Conservation (phyloP, 2,888 invertebrate genomes). For the Pheosia tremula region DNA sequence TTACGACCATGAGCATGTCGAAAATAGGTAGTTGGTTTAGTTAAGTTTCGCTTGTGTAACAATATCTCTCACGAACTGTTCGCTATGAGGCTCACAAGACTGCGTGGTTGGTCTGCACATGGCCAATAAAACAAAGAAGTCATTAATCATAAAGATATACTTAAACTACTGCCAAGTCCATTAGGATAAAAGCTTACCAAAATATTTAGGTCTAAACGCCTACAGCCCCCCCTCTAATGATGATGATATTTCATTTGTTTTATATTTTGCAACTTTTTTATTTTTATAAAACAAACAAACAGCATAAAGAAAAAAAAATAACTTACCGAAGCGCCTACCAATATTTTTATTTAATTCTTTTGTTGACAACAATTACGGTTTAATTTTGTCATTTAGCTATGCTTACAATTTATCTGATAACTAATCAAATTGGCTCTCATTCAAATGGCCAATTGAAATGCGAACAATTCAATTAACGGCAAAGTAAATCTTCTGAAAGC, state of each 20-base stretch:
- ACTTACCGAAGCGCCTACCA: too few species aligned
- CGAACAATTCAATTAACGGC: neutral
- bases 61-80: too few species aligned
- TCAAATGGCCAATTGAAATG: neutral
- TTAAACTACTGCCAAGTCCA: slow-evolving; percentile 1
- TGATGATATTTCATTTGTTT: neutral
- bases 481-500: neutral
- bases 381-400: too few species aligned
- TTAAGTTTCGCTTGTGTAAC: too few species aligned
- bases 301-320: too few species aligned
- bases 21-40: too few species aligned
- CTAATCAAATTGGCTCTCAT: neutral
- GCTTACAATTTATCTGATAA: too few species aligned
- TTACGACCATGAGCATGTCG: too few species aligned
- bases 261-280: neutral
- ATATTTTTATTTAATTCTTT: too few species aligned
- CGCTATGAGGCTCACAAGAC: too few species aligned
- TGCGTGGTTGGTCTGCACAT: neutral
- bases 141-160: neutral
- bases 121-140: neutral
- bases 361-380: too few species aligned
- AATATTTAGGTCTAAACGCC: neutral
- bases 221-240: neutral
- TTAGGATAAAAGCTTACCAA: neutral
- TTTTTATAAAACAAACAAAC: too few species aligned